Base-by-base conservation (phyloP, 1,140 invertebrate genomes). In the Eciton burchellii region DNA sequence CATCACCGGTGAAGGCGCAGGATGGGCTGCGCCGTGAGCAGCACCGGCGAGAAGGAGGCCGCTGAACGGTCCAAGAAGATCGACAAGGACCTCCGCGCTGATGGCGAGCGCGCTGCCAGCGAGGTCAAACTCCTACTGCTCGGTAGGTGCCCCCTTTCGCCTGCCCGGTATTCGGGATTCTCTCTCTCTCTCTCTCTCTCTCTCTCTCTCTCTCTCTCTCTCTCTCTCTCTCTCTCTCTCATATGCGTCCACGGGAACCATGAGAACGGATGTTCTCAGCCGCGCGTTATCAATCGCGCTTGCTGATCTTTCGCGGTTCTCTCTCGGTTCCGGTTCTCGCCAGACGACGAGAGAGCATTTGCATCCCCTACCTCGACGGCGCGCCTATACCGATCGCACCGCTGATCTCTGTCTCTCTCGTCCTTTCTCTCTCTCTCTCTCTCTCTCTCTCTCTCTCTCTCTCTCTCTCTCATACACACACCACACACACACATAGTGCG, bases 121-220 rank as follows among this genome's bases (percentile, higher is more conserved):
- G 97, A 98, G 96, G 97, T 98, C 86, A 98, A 98, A 94, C 95
- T 98, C 68, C 94, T 98, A 60, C 94, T 98, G 71, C 94, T 98
- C 82, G 98, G 97, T 98, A 94, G 94, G 94, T 94, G 71, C 21
- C 26, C 21, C 56, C 54, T 45, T 11, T 12, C 21, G 0, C 9
- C 12, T 21, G 14, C 9, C 29, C 16, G 79, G 4, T 47, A n/a
- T 1, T 9, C 4, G 21, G 24, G 45, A 1, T n/a, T 47, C n/a
- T 5, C 26, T n/a, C 14, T 45, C 14, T 6, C 26, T 41, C 24
- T 8, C 3, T 8, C 8, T 16, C 26, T 8, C 1, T 16, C 0
- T 35, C 41, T 41, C 24, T 8, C 3, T 8, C 8, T 16, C 26
- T 8, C 1, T 16, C 0, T 35, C 41, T 47, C n/a, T 5, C 26